Evolutionary conservation across 2,113 vertebrate genomes (phyloP).

Genomic region (Anarhynchus alexandrinus): DNA sequence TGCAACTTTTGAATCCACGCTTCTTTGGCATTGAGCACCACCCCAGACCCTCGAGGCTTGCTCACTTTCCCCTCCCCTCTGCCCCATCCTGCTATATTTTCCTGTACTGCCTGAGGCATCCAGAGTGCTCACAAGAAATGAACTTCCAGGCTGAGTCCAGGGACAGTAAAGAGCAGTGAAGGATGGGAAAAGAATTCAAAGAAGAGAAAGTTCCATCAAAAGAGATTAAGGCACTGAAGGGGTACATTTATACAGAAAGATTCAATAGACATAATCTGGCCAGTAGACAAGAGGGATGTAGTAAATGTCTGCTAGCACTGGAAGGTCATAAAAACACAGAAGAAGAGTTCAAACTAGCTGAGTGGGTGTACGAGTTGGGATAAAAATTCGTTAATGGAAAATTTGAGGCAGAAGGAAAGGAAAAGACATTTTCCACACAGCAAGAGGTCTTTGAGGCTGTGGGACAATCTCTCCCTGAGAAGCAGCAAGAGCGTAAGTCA

Average conservation of each 20-base stretch:
- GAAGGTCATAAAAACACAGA: conserved; percentile 26
- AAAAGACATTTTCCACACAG: conserved; percentile 28
- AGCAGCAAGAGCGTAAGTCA: background rate
- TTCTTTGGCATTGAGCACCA: background rate
- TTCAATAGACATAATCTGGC: background rate
- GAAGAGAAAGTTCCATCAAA: background rate
- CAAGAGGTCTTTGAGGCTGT: conserved; percentile 17
- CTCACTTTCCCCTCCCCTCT: background rate
- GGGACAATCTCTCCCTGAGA: conserved; percentile 9
- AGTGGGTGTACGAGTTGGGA: conserved; percentile 16
- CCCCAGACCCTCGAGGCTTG: background rate
- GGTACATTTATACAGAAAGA: background rate
- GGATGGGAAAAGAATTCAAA: background rate
- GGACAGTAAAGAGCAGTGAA: background rate
- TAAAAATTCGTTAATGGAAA: conserved; percentile 24
- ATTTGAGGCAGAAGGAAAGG: conserved; percentile 27
- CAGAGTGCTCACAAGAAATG: background rate
- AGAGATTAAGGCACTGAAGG: background rate
- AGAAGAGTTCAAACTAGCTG: conserved; percentile 6
- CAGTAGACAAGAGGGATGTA: background rate
- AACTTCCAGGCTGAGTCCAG: background rate
- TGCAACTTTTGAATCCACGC: background rate
- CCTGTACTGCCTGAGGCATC: background rate
- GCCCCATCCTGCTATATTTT: background rate
- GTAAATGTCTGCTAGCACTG: background rate